Conservation (phyloP, 2,113 vertebrate genomes). For the Varanus salvator region DNA sequence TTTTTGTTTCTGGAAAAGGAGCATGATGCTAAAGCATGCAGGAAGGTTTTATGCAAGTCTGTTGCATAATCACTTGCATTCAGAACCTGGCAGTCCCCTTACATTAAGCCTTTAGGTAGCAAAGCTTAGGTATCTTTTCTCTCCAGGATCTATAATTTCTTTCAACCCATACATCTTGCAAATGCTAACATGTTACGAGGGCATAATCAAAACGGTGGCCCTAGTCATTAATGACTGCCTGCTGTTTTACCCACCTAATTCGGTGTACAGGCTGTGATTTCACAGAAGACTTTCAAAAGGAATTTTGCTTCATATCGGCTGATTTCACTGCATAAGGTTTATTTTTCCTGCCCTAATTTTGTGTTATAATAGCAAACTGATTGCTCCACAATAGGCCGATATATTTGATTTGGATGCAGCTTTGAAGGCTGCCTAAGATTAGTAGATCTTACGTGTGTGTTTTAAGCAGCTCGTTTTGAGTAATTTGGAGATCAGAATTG, state of each 20-base stretch:
- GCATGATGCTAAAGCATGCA: slow-evolving; percentile 48
- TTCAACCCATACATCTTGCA: slow-evolving; percentile 64
- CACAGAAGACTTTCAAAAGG: slow-evolving; percentile 57
- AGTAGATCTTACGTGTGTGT: slow-evolving; percentile 63
- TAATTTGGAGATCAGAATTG: slow-evolving; percentile 64
- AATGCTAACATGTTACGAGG: slow-evolving; percentile 61
- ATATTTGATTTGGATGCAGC: slow-evolving; percentile 59
- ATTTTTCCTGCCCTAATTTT: slow-evolving; percentile 71
- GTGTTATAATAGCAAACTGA: slow-evolving; percentile 75
- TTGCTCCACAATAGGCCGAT: slow-evolving; percentile 71
- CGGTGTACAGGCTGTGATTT: slow-evolving; percentile 55
- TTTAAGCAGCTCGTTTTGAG: slow-evolving; percentile 59
- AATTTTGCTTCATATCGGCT: slow-evolving; percentile 62
- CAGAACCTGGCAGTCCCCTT: slow-evolving; percentile 45
- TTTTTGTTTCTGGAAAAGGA: slow-evolving; percentile 65
- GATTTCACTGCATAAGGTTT: slow-evolving; percentile 68
- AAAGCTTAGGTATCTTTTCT: slow-evolving; percentile 53
- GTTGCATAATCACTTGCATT: slow-evolving; percentile 71
- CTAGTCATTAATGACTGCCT: slow-evolving; percentile 59
- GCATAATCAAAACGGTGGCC: slow-evolving; percentile 63
- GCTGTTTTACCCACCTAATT: slow-evolving; percentile 59
- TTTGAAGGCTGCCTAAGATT: slow-evolving; percentile 69
- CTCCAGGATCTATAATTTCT: slow-evolving; percentile 70
- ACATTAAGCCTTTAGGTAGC: slow-evolving; percentile 55
- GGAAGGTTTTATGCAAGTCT: slow-evolving; percentile 58